Evolutionary conservation across 2,888 invertebrate genomes (phyloP), one percentile per base, ranked within the genome.

Genomic region (Melanophora roralis): DNA sequence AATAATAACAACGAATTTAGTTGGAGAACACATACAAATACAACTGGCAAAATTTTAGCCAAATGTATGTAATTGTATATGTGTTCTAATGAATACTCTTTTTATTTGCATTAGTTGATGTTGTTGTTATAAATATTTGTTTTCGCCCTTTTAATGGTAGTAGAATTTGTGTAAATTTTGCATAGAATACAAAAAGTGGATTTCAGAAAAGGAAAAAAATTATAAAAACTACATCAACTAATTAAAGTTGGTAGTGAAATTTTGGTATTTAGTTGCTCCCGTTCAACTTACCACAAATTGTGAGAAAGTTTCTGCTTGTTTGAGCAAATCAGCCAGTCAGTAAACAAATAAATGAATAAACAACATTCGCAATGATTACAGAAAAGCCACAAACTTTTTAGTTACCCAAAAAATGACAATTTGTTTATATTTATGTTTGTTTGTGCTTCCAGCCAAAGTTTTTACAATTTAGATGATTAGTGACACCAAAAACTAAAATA

Each of bases 221-320:
- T 27, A 68, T 4, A 34, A 2, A 38, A 51, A 59, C 51, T 38
- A 69, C 74, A 69, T 59, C 57, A 74, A 79, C 78, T 79, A 74
- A 79, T 79, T 79, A 79, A 79, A 69, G 74, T 79, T 79, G 53
- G 38, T 68, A 59, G 55, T 27, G 55, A 68, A 68, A 53, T 69
- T 49, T 38, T 43, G 62, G n/a, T n/a, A n/a, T n/a, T n/a, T 60
- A 51, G 78, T 43, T 53, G 73, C 45, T 65, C 40, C 49, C 51
- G 16, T 57, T 59, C 11, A 59, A 59, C 47, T 73, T 38, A 1
- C 14, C 36, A 11, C 11, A 47, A 34, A 19, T 62, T 62, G 36
- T 2, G 23, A 32, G 32, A 40, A 38, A 43, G n/a, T 60, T 45
- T 9, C 8, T 38, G 9, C 45, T 9, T n/a, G 19, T 2, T 12